Evolutionary conservation across 2,888 invertebrate species (phyloP), one percentile per base, ranked within the genome.

Genomic region (Pseudolycoriella hygida): DNA sequence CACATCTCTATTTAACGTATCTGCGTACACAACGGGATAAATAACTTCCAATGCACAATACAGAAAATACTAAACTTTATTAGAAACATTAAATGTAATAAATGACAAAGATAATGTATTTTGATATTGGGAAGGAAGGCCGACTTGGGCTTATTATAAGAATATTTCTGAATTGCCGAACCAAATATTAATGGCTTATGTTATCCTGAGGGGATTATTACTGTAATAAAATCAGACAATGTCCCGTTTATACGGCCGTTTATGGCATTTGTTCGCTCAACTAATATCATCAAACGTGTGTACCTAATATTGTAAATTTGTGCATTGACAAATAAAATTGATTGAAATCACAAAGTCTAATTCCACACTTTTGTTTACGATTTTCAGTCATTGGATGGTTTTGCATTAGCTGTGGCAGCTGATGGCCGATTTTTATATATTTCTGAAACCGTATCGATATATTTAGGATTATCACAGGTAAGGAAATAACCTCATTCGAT

Each of bases 371-470:
- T 25, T 25, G 25, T 25, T 25, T 25, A 25, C 25, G 8, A 25
- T 64, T 71, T 72, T 54, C 74, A 90, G 93, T 89, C 94, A 50
- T 70, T 97, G 64, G 98, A 98, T 67, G 97, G 97, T 43, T 98
- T 98, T 68, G 92, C 94, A 55, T 77, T 98, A 64, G 88, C 93
- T 32, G 77, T 98, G 54, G 90, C 92, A 45, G 85, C 89, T 53
- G 94, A 94, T 68, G 96, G 94, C 52, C 77, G 94, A 65, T 94
- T 98, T 72, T 78, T 98, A 65, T 98, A 98, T 76, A 94, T 98
- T 73, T 97, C 96, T 56, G 98, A 98, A 76, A 97, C 97, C 57
- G 97, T 98, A 60, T 98, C 97, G 64, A 94, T 97, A 68, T 97
- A 97, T 74, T 79, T 98, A 68, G 98, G 98, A 59, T 81, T 98